Evolutionary conservation across 2,888 invertebrate species (phyloP).

Genomic region (Eupelmus urozonus): DNA sequence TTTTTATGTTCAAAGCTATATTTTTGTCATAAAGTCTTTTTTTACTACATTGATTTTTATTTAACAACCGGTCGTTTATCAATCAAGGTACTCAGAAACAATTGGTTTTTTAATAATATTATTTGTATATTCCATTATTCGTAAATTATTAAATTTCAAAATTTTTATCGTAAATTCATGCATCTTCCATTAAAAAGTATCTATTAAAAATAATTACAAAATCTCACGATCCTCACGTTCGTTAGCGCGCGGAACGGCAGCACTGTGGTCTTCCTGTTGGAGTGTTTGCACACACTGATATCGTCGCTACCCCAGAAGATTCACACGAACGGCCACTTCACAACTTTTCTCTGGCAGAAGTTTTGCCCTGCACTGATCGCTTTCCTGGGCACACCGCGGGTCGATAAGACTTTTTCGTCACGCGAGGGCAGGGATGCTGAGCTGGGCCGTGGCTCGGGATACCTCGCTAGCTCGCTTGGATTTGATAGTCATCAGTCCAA

Average conservation of each 20-base stretch:
- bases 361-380: constrained; percentile 94
- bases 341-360: constrained; percentile 94
- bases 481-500: constrained; percentile 92
- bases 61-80: no score
- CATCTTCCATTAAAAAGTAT: no score
- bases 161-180: no score
- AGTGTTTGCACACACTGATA: constrained; percentile 91
- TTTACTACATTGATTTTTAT: no score
- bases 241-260: constrained; percentile 79
- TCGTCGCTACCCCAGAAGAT: constrained; percentile 90
- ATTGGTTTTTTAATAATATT: no score
- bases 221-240: no score
- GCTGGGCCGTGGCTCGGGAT: constrained; percentile 84
- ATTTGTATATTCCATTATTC: no score
- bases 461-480: constrained; percentile 85
- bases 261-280: constrained; percentile 88
- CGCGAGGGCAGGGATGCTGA: constrained; percentile 79
- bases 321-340: constrained; percentile 90
- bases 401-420: constrained; percentile 88
- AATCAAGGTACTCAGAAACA: no score
- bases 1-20: no score
- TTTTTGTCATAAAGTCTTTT: no score
- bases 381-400: constrained; percentile 91
- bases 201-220: no score
- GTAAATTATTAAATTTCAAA: no score